These are phyloP conservation scores for Arctia plantaginis DNA, from an alignment of 2,888 invertebrate species.

Conservation along the genomic window DNA sequence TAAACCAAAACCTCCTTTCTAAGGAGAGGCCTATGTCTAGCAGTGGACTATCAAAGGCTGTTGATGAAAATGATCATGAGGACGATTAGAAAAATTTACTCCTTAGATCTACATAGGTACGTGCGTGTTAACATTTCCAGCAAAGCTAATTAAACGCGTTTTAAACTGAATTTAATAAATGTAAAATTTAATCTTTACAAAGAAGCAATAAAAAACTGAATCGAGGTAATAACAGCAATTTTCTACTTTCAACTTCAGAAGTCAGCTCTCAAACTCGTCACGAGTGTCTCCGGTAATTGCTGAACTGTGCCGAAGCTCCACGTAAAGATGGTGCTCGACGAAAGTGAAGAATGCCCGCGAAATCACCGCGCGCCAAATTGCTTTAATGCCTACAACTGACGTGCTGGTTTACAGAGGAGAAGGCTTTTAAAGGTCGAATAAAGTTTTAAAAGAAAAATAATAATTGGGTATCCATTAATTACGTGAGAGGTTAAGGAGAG, in stretches of 20 bases:
- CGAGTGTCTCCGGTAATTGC: conserved; percentile 51
- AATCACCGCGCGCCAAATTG: conserved; percentile 70
- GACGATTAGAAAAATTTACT: too few species aligned
- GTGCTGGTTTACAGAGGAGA: conserved; percentile 17
- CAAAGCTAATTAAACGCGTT: too few species aligned
- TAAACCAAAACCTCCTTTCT: too few species aligned
- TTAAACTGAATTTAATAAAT: neutral
- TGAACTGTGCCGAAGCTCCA: conserved; percentile 18
- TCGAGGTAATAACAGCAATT: conserved; percentile 29
- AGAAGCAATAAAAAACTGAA: conserved; percentile 6
- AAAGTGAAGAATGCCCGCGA: conserved; percentile 70
- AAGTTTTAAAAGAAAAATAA: neutral
- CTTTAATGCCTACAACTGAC: conserved; percentile 45
- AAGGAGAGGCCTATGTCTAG: too few species aligned
- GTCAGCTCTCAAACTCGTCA: conserved; percentile 41
- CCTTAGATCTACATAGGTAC: too few species aligned
- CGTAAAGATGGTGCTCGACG: conserved; percentile 57
- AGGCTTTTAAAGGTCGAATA: conserved; percentile 34
- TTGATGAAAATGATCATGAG: too few species aligned
- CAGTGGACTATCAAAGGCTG: too few species aligned
- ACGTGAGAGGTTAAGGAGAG: too few species aligned
- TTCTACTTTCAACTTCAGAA: conserved; percentile 45
- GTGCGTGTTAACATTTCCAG: too few species aligned
- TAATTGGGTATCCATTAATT: too few species aligned
- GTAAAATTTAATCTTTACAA: conserved; percentile 1